Conservation (phyloP, 1,140 invertebrate species). For the Ruditapes philippinarum region DNA sequence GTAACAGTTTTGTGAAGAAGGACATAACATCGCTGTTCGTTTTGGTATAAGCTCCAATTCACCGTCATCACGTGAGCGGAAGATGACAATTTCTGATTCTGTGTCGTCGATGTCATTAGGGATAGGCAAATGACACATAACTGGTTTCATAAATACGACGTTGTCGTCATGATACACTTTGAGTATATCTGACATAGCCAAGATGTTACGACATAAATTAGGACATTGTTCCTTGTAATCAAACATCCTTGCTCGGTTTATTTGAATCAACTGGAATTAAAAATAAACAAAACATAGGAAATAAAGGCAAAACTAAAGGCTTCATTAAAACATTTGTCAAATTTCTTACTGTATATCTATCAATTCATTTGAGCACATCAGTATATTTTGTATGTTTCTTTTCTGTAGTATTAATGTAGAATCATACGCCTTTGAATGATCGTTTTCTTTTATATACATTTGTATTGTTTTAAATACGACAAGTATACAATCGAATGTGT, state of each 20-base stretch:
- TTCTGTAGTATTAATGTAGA: too few relatives aligned
- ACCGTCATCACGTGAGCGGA: constrained; percentile 65
- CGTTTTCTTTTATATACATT: too few relatives aligned
- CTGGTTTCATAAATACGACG: constrained; percentile 54
- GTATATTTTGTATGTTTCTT: too few relatives aligned
- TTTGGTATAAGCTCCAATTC: constrained; percentile 63
- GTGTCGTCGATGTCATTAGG: constrained; percentile 72
- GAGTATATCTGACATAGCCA: constrained; percentile 68
- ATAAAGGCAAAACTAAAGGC: too few relatives aligned
- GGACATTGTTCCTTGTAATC: constrained; percentile 73
- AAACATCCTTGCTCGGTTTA: constrained; percentile 72
- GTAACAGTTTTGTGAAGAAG: constrained; percentile 71
- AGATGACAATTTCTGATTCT: constrained; percentile 71
- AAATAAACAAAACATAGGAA: background rate
- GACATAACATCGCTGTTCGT: constrained; percentile 67
- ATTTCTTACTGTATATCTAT: too few relatives aligned
- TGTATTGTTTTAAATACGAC: too few relatives aligned
- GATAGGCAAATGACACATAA: constrained; percentile 70
- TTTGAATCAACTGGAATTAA: constrained; percentile 66
- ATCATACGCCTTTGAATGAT: too few relatives aligned
- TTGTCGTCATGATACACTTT: constrained; percentile 69
- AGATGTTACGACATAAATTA: constrained; percentile 65
- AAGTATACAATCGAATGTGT: too few relatives aligned
- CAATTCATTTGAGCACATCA: too few relatives aligned
- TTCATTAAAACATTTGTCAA: too few relatives aligned